A percentile compares a stretch with the other conserved stretches of the same genome.
Evolutionary conservation across 1,140 invertebrate genomes (phyloP).

Genomic region (Drosophila seguyi): DNA sequence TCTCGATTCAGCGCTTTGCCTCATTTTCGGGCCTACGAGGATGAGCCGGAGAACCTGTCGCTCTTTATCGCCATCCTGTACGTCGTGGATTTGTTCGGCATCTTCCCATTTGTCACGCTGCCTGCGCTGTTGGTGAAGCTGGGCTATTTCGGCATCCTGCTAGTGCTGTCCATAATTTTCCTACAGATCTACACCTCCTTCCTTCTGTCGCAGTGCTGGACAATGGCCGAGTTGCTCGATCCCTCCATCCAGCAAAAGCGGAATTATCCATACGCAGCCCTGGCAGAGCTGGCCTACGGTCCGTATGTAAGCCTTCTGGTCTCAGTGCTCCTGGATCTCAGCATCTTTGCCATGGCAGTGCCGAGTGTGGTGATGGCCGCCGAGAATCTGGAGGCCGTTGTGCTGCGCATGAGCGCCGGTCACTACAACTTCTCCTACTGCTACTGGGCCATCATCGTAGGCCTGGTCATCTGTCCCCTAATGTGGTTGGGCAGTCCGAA

Average conservation of each 20-base stretch:
- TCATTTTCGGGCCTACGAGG: slow-evolving; percentile 68
- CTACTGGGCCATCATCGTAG: slow-evolving; percentile 91
- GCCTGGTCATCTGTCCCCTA: slow-evolving; percentile 89
- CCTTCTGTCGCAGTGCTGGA: slow-evolving; percentile 90
- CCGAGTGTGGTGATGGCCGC: slow-evolving; percentile 92
- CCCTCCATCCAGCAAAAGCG: slow-evolving; percentile 89
- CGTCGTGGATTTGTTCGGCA: slow-evolving; percentile 92
- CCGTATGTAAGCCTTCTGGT: slow-evolving; percentile 87
- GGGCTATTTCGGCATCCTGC: slow-evolving; percentile 89
- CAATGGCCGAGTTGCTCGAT: slow-evolving; percentile 89
- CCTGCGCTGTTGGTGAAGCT: slow-evolving; percentile 90
- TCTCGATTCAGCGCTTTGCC: slow-evolving; percentile 79
- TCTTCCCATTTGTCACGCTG: slow-evolving; percentile 91
- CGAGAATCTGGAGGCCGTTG: slow-evolving; percentile 91
- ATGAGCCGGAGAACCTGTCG: slow-evolving; percentile 80
- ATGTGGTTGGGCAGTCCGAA: slow-evolving; percentile 94
- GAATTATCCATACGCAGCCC: slow-evolving; percentile 91
- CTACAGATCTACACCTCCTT: slow-evolving; percentile 92
- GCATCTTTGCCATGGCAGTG: slow-evolving; percentile 90
- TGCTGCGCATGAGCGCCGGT: slow-evolving; percentile 88
- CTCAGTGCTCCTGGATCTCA: slow-evolving; percentile 89
- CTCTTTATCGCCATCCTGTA: slow-evolving; percentile 90
- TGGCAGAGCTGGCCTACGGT: slow-evolving; percentile 90
- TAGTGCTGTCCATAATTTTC: slow-evolving; percentile 88
- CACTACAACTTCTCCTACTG: slow-evolving; percentile 90